Percentiles rank a stretch among this genome's conserved stretches.
These are phyloP conservation scores for Philereme transversata DNA, from an alignment of 2,888 invertebrate species.

Conservation along the genomic window DNA sequence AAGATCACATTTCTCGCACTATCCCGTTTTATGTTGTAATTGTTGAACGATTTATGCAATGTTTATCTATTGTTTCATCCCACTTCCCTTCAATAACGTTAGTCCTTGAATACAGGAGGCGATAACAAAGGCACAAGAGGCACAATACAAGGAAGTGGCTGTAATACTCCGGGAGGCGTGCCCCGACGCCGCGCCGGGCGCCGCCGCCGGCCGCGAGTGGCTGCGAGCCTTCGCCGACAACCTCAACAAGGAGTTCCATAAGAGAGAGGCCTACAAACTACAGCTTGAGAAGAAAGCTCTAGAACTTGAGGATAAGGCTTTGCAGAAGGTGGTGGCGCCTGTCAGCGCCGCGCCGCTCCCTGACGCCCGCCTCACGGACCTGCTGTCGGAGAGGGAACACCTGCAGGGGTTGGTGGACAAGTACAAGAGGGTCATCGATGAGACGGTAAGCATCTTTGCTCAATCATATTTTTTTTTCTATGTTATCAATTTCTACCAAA, in stretches of 20 bases:
- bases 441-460: conserved; percentile 87
- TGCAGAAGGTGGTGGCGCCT: conserved; percentile 22
- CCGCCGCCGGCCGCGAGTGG: conserved; percentile 55
- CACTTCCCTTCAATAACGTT: neutral
- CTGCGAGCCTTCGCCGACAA: conserved; percentile 64
- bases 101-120: conserved; percentile 56
- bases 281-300: conserved; percentile 38
- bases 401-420: conserved; percentile 86
- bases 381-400: conserved; percentile 85
- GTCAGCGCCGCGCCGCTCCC: conserved; percentile 34
- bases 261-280: conserved; percentile 38
- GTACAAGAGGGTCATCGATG: conserved; percentile 89
- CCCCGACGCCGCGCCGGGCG: conserved; percentile 54
- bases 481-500: too few relatives aligned
- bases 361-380: conserved; percentile 69
- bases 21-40: too few relatives aligned
- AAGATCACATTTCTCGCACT: too few relatives aligned
- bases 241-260: conserved; percentile 54
- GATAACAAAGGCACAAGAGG: conserved; percentile 80
- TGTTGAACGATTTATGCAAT: neutral
- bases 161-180: conserved; percentile 61
- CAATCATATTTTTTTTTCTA: too few relatives aligned
- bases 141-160: conserved; percentile 85
- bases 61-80: neutral
- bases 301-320: conserved; percentile 35